Evolutionary conservation across 1,140 invertebrate species (phyloP).

Genomic region (Ceratosolen fusciceps): DNA sequence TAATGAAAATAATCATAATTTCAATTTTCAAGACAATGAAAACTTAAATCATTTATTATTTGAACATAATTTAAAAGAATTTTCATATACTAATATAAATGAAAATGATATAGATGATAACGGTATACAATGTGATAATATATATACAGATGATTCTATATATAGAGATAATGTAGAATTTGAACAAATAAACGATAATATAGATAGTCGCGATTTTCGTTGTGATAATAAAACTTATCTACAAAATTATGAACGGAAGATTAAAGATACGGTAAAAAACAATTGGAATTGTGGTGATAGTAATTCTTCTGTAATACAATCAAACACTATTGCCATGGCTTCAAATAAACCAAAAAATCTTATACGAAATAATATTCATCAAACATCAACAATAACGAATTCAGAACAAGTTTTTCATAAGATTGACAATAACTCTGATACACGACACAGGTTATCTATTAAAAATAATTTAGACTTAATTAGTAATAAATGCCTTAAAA

Average conservation of each 20-base stretch:
- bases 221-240: not conserved
- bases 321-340: not conserved
- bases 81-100: no score
- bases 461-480: conserved; percentile 4
- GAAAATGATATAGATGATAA: not conserved
- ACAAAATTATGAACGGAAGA: not conserved
- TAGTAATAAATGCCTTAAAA: conserved; percentile 9
- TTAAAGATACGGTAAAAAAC: not conserved
- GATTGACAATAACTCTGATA: not conserved
- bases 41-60: not conserved
- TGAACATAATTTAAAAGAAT: not conserved
- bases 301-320: not conserved
- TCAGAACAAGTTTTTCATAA: conserved; percentile 1
- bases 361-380: not conserved
- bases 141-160: not conserved
- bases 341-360: conserved; percentile 6
- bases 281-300: not conserved
- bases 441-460: not conserved
- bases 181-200: not conserved
- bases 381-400: not conserved
- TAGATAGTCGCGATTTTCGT: conserved; percentile 25
- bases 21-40: no score
- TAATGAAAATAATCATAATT: no score
- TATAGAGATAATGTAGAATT: not conserved
- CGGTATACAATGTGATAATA: not conserved